Base-by-base conservation (phyloP, 2,797 vertebrate species). In the Sylvilagus floridanus region DNA sequence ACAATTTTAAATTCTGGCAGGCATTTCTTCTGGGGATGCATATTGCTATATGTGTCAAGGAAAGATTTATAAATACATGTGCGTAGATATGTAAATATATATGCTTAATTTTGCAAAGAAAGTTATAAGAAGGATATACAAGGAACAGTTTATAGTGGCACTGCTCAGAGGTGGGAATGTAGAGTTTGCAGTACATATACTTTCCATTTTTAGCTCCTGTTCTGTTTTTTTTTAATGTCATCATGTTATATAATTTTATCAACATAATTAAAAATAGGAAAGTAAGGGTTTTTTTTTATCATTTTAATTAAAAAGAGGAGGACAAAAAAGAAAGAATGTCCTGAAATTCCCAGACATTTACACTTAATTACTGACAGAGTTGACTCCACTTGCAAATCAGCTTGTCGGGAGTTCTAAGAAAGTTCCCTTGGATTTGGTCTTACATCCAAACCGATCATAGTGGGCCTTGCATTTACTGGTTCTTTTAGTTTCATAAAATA, bases 221-320 rank as follows among this genome's bases (percentile, higher is more conserved):
- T 71, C 4, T 66, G 11, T 82, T 93, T 94, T 84, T 42, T 95
- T 84, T 91, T 85, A 82, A 76, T 85, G 37, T 8, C 9, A 82
- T 52, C 83, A 63, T 89, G 42, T 84, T 47, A 65, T 57, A 77
- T 90, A 82, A 77, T 90, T 94, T 63, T 81, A 77, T 84, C 21
- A 81, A 65, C 7, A 62, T 90, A 92, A 95, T 91, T 81, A 73
- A 85, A 95, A 79, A 90, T 30, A n/a, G 4, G 47, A 32, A 9
- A 57, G 54, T 16, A 57, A 1, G 69, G 69, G 8, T 37, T 75
- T 82, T 47, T 85, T 78, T 14, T 37, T 90, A 79, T 79, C 22
- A 90, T 84, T 95, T 95, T 68, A 89, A 91, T 28, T 63, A 93
- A 93, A 95, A 86, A 82, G 24, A 84, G 16, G 22, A 60, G 6